Conservation (phyloP, 2,797 vertebrate species). For the Lutjanus argentimaculatus region DNA sequence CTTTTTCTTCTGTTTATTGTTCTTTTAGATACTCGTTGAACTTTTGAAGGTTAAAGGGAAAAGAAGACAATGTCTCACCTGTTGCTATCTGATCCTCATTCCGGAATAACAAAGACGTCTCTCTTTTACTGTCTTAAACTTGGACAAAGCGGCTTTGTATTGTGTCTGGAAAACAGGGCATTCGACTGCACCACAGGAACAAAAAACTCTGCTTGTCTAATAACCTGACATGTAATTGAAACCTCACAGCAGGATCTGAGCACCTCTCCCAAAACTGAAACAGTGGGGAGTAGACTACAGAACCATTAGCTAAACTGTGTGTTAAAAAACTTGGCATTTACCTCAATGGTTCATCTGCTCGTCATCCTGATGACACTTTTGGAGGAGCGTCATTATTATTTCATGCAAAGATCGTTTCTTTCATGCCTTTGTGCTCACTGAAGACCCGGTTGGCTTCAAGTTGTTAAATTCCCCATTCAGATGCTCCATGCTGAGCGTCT, state of each 20-base stretch:
- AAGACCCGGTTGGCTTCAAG: conserved; percentile 39
- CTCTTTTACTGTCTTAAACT: conserved; percentile 16
- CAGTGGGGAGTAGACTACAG: background rate
- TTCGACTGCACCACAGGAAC: conserved; percentile 13
- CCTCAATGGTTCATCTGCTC: background rate
- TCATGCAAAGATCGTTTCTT: conserved; percentile 41
- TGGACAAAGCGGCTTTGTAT: conserved; percentile 50
- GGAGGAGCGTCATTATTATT: conserved; percentile 58
- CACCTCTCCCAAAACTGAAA: background rate
- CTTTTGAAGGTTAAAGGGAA: background rate
- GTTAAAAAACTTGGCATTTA: conserved; percentile 32
- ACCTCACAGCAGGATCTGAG: conserved; percentile 22
- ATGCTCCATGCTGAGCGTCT: conserved; percentile 35
- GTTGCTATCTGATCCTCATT: conserved; percentile 7
- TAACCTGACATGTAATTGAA: conserved; percentile 32
- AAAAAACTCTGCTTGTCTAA: conserved; percentile 9
- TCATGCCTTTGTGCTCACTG: conserved; percentile 30
- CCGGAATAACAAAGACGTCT: conserved; percentile 22
- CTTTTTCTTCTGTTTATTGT: background rate
- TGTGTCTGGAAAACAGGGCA: background rate
- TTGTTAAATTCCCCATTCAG: conserved; percentile 52
- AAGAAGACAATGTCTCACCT: conserved; percentile 20
- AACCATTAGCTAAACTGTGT: conserved; percentile 23
- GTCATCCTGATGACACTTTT: conserved; percentile 30
- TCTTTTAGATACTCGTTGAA: background rate